Percentiles rank a stretch among this genome's conserved stretches.
Conservation (phyloP, 1,140 invertebrate species). For the Andrena cerasifolii region DNA sequence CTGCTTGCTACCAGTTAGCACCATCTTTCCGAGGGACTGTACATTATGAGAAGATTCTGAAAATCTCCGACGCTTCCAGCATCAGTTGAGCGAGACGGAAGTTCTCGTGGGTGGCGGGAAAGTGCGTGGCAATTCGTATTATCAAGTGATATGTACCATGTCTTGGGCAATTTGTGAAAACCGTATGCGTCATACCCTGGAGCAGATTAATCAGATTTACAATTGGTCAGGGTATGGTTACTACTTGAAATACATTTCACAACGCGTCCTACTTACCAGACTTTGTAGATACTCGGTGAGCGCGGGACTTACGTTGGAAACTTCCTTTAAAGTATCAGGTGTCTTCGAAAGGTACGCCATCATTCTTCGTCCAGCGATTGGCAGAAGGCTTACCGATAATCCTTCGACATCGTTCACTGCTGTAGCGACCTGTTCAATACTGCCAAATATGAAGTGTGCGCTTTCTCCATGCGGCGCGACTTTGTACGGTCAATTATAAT, state of each 20-base stretch:
- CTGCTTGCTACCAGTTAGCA: conserved; percentile 5
- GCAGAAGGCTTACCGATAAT: conserved; percentile 86
- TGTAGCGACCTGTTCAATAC: conserved; percentile 81
- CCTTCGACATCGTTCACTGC: conserved; percentile 86
- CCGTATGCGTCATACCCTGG: conserved; percentile 68
- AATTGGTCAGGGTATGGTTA: neutral
- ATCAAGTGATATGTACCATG: conserved; percentile 77
- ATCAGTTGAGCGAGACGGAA: conserved; percentile 77
- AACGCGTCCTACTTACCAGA: conserved; percentile 83
- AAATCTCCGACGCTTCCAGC: conserved; percentile 78
- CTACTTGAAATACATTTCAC: conserved; percentile 19
- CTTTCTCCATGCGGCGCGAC: neutral
- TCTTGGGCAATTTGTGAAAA: conserved; percentile 78
- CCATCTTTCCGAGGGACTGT: no score
- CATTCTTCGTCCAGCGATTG: conserved; percentile 88
- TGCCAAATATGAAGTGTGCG: neutral
- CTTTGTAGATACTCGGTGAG: conserved; percentile 87
- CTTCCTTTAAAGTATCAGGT: conserved; percentile 84
- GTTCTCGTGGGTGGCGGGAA: conserved; percentile 75
- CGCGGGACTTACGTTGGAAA: conserved; percentile 87
- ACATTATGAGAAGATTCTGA: no score
- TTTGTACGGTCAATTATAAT: neutral
- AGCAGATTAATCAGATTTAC: conserved; percentile 34
- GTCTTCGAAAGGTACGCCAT: conserved; percentile 85
- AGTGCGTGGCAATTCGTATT: conserved; percentile 69